Conservation (phyloP, 2,888 invertebrate genomes). For the Pseudoips prasinana region DNA sequence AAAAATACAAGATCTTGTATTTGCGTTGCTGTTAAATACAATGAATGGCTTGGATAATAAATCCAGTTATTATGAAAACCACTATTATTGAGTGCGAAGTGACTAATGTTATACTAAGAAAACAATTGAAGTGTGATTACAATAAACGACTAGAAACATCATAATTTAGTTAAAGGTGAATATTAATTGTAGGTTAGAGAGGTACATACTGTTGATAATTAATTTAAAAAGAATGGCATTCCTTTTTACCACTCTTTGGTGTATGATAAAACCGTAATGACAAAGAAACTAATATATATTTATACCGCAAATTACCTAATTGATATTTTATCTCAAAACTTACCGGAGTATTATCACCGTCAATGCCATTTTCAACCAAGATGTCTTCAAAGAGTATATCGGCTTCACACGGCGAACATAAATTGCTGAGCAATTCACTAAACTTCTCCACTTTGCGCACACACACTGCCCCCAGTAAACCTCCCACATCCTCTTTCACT, state of each 20-base stretch:
- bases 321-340: no score
- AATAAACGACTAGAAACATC: slow-evolving; percentile 18
- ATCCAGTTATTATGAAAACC: slow-evolving; percentile 21
- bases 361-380: slow-evolving; percentile 68
- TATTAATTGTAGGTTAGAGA: no score
- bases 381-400: slow-evolving; percentile 74
- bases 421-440: slow-evolving; percentile 77
- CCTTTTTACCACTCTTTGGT: no score
- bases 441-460: slow-evolving; percentile 77
- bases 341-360: slow-evolving; percentile 14
- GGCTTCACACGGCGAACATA: slow-evolving; percentile 75
- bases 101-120: slow-evolving; percentile 14
- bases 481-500: slow-evolving; percentile 58
- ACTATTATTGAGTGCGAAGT: slow-evolving; percentile 20
- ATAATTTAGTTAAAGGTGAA: no score
- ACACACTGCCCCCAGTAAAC: slow-evolving; percentile 72
- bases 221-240: no score
- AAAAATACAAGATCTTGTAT: no score
- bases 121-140: slow-evolving; percentile 19
- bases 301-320: no score
- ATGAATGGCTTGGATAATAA: no score
- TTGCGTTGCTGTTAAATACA: no score
- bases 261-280: no score
- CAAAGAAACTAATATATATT: no score
- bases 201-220: no score